Conservation (phyloP, 1,140 invertebrate species). For the Pseudobourletiella spinata region DNA sequence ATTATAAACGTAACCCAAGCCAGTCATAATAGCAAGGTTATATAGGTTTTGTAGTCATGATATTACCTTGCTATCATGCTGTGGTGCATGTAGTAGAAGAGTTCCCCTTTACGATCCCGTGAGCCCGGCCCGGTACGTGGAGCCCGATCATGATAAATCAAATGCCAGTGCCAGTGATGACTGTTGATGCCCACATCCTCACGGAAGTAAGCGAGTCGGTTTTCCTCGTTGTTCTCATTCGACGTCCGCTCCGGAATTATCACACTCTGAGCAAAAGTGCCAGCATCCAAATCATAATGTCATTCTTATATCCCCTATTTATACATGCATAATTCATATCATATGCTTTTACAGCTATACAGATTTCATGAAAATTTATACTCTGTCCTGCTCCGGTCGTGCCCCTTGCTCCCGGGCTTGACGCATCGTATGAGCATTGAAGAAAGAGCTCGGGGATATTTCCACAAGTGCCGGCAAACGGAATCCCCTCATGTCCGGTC, state of each 20-base stretch:
- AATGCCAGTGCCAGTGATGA: conserved; percentile 77
- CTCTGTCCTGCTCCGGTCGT: background rate
- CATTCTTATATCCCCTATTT: background rate
- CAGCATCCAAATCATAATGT: background rate
- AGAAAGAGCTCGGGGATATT: conserved; percentile 30
- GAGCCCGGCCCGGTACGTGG: background rate
- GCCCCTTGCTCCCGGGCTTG: conserved; percentile 1
- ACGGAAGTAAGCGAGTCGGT: conserved; percentile 19
- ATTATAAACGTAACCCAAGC: background rate
- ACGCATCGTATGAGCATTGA: conserved; percentile 1
- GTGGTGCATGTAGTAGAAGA: no score
- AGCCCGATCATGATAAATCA: no score
- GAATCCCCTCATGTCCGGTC: conserved; percentile 28
- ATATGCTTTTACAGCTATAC: background rate
- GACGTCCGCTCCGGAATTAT: conserved; percentile 8
- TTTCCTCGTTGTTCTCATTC: conserved; percentile 10
- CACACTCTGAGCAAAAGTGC: background rate
- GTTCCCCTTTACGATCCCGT: no score
- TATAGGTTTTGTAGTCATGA: background rate
- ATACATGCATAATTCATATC: background rate
- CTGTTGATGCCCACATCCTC: conserved; percentile 38
- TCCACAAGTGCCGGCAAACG: conserved; percentile 25
- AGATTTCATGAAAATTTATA: background rate
- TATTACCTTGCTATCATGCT: background rate
- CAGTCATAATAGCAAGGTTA: background rate